Percentiles rank a stretch among this genome's conserved stretches.
These are phyloP conservation scores for Eulemur mongoz DNA, from an alignment of 2,797 vertebrate genomes.

Conservation along the genomic window DNA sequence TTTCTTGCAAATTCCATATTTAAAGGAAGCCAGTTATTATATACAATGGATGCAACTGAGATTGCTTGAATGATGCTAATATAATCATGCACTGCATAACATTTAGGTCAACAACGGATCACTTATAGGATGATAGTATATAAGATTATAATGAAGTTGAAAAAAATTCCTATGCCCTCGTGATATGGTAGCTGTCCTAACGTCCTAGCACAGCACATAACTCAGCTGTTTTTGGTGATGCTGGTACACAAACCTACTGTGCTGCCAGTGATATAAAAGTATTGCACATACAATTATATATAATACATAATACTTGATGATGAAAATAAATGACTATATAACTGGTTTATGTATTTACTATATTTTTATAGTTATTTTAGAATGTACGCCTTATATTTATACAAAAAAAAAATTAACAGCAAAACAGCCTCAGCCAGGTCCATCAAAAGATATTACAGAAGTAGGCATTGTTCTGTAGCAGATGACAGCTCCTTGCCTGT, in stretches of 20 bases:
- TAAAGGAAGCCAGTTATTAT: conserved; percentile 46
- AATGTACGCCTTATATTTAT: background rate
- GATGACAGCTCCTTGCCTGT: background rate
- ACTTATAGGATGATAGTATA: background rate
- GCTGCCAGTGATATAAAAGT: background rate
- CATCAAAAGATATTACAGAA: background rate
- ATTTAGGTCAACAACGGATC: background rate
- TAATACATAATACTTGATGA: background rate
- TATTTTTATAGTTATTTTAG: background rate
- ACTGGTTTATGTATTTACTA: background rate
- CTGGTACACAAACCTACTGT: background rate
- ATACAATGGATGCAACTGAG: conserved; percentile 32
- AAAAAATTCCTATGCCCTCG: background rate
- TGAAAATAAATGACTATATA: background rate
- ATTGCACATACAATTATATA: background rate
- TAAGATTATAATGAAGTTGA: background rate
- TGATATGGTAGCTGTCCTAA: background rate
- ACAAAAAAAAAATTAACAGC: background rate
- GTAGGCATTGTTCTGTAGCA: background rate
- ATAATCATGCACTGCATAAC: background rate
- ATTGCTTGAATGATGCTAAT: background rate
- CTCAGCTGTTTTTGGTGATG: background rate
- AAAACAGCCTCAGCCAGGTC: background rate
- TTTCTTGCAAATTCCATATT: conserved; percentile 59
- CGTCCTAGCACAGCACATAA: background rate